Evolutionary conservation across 1,140 invertebrate genomes (phyloP).

Genomic region (Drosophila ambigua): DNA sequence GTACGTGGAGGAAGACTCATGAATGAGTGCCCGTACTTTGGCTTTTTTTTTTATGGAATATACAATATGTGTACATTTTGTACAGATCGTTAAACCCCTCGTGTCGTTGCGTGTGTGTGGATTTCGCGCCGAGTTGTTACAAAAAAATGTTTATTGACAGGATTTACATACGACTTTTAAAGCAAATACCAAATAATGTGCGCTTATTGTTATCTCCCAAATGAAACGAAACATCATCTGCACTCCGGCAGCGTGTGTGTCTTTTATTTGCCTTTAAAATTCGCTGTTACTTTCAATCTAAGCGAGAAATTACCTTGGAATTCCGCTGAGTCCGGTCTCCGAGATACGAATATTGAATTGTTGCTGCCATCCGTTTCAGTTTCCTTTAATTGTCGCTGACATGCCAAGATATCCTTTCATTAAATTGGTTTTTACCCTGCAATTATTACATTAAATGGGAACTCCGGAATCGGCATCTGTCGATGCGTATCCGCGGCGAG

Average conservation of each 20-base stretch:
- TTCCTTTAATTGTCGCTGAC: slow-evolving; percentile 44
- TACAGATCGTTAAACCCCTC: slow-evolving; percentile 66
- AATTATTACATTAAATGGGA: slow-evolving; percentile 46
- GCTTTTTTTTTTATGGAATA: background rate
- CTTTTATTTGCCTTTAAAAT: slow-evolving; percentile 44
- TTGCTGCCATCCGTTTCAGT: slow-evolving; percentile 17
- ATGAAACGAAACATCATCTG: slow-evolving; percentile 16
- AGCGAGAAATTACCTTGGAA: slow-evolving; percentile 50
- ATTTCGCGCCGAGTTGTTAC: slow-evolving; percentile 46
- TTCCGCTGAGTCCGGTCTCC: slow-evolving; percentile 6
- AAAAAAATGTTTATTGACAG: slow-evolving; percentile 71
- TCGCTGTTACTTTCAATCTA: slow-evolving; percentile 57
- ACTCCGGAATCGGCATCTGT: slow-evolving; percentile 7
- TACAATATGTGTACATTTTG: slow-evolving; percentile 24
- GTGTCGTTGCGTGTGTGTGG: slow-evolving; percentile 21
- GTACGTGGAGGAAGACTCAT: slow-evolving; percentile 16
- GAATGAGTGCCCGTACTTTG: slow-evolving; percentile 1
- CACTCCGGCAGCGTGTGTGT: slow-evolving; percentile 12
- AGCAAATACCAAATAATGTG: slow-evolving; percentile 48
- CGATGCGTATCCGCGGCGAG: slow-evolving; percentile 45
- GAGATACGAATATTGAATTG: slow-evolving; percentile 27
- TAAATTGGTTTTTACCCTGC: slow-evolving; percentile 16
- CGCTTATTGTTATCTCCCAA: slow-evolving; percentile 44
- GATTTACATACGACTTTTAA: slow-evolving; percentile 49
- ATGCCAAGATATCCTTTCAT: slow-evolving; percentile 47